Evolutionary conservation across 1,140 invertebrate genomes (phyloP), one percentile per base, ranked within the genome.

Genomic region (Aethina tumida): DNA sequence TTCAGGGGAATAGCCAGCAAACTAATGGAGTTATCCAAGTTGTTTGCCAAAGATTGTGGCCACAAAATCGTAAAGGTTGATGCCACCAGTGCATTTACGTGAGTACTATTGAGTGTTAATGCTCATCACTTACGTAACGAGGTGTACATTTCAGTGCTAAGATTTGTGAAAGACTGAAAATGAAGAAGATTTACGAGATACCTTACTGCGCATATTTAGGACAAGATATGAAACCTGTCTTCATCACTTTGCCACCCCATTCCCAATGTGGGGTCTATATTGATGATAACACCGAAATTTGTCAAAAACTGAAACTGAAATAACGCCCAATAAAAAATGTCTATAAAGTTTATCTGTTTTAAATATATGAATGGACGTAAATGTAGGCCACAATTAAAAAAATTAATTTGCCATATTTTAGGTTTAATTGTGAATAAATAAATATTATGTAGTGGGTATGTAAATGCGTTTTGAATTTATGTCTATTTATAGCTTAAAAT

Each of bases 41-140:
- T 52, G 17, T 46, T 65, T 17, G 65, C 61, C 13, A 47, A 58
- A 10, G 63, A 69, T 40, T 57, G 57, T 26, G 57, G 57, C 6
- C 65, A 55, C 49, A 41, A 49, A 22, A 38, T 65, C 32, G 58
- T 69, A 33, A 51, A 63, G 25, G 50, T 66, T 20, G 60, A 68
- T 45, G 65, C 66, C 22, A 63, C 52, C n/a, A 67, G 49, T 52
- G 5, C 32, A 10, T 30, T 47, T 24, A 50, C 53, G 56, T 56
- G 47, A 48, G 45, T 34, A 43, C n/a, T 13, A 36, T 9, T 5
- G 17, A 36, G 13, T 33, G 21, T 14, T 36, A 8, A 17, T 34
- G 7, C 14, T 29, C 14, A 6, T 2, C 17, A 40, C 15, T 33
- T 24, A 24, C 4, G 6, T 20, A 26, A 4, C 17, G 28, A 35